Conservation (phyloP, 2,113 vertebrate genomes). For the Alectura lathami region DNA sequence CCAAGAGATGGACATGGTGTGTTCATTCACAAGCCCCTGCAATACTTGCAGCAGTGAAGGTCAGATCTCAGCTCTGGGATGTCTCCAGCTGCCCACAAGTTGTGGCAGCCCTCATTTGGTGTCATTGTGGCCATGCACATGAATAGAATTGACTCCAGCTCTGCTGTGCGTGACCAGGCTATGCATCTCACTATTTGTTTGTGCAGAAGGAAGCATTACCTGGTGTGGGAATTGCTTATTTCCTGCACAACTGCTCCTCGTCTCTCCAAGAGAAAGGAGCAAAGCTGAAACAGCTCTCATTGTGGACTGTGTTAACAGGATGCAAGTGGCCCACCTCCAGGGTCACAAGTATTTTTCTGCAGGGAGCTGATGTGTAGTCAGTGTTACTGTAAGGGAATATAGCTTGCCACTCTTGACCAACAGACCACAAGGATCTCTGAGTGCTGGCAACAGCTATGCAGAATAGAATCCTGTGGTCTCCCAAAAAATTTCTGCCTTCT, state of each 20-base stretch:
- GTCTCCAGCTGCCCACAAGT: not conserved
- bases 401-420: not conserved
- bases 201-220: not conserved
- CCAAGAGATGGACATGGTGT: not conserved
- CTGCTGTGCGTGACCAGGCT: not conserved
- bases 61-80: not conserved
- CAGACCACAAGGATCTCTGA: not conserved
- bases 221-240: not conserved
- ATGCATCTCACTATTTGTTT: not conserved
- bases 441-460: not conserved
- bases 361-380: not conserved
- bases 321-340: not conserved
- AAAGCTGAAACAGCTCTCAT: not conserved
- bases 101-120: not conserved
- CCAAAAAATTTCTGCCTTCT: not conserved
- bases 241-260: not conserved
- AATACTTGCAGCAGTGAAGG: not conserved
- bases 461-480: not conserved
- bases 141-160: not conserved
- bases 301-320: not conserved
- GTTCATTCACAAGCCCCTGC: not conserved
- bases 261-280: not conserved
- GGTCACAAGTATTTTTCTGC: not conserved
- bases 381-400: not conserved
- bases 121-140: not conserved